Percentiles rank a stretch among this genome's conserved stretches.
These are phyloP conservation scores for Clostera curtula DNA, from an alignment of 2,888 invertebrate species.

Conservation along the genomic window DNA sequence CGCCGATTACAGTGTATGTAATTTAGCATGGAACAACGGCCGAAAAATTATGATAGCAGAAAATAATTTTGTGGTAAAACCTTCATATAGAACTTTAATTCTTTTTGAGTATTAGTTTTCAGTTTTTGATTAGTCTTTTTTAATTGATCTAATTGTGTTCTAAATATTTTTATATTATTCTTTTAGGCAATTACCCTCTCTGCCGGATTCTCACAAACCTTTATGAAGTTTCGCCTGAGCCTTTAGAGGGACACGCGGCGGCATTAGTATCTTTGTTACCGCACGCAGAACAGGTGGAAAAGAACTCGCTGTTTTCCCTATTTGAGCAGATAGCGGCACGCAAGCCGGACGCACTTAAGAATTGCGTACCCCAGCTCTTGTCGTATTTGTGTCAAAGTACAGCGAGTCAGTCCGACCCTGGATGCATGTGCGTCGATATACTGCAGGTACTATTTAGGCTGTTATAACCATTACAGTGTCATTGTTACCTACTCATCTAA, in stretches of 20 bases:
- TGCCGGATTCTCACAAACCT: slow-evolving; percentile 92
- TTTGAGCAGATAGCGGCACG: slow-evolving; percentile 88
- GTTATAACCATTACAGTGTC: neutral
- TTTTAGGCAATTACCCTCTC: slow-evolving; percentile 89
- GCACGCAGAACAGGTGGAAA: slow-evolving; percentile 90
- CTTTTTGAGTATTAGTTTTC: too few relatives aligned
- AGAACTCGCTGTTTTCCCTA: slow-evolving; percentile 87
- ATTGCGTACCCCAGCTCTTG: slow-evolving; percentile 87
- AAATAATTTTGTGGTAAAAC: too few relatives aligned
- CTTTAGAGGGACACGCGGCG: slow-evolving; percentile 88
- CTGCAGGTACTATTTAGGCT: slow-evolving; percentile 41
- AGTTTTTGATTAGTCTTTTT: too few relatives aligned
- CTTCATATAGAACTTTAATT: too few relatives aligned
- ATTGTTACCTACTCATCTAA: neutral
- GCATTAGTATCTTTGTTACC: slow-evolving; percentile 87
- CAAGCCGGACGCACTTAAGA: slow-evolving; percentile 86
- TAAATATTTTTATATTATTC: too few relatives aligned
- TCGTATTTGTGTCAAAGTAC: slow-evolving; percentile 78
- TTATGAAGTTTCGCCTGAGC: slow-evolving; percentile 90
- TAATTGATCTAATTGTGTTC: too few relatives aligned
- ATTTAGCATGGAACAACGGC: too few relatives aligned
- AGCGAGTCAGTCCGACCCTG: slow-evolving; percentile 48
- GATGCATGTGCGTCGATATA: slow-evolving; percentile 66
- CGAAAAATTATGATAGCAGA: too few relatives aligned
- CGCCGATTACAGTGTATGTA: too few relatives aligned